Evolutionary conservation across 2,888 invertebrate species (phyloP).

Genomic region (Matsumyia berberina): DNA sequence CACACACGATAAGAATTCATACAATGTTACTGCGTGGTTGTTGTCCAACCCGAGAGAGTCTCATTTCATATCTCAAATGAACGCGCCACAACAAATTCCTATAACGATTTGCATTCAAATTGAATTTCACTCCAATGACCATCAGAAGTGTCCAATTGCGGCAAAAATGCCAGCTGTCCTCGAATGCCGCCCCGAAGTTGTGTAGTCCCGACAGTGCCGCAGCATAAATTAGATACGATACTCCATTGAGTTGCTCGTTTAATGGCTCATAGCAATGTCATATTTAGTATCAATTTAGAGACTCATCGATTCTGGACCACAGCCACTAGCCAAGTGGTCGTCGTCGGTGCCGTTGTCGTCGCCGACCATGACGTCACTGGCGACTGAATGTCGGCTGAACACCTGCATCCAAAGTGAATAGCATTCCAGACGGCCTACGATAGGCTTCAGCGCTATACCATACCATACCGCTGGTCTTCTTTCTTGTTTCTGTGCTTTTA

Average conservation of each 20-base stretch:
- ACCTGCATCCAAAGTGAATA: conserved; percentile 72
- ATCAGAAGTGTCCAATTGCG: conserved; percentile 70
- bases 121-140: conserved; percentile 57
- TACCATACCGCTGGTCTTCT: conserved; percentile 9
- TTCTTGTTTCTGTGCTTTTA: conserved; percentile 41
- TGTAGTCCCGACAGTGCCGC: conserved; percentile 17
- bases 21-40: conserved; percentile 42
- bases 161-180: conserved; percentile 66
- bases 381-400: conserved; percentile 71
- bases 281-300: conserved; percentile 74
- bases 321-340: conserved; percentile 49
- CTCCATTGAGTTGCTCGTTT: conserved; percentile 51
- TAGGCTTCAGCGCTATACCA: conserved; percentile 47
- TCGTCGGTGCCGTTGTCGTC: conserved; percentile 14
- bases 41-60: conserved; percentile 28
- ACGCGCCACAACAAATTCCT: conserved; percentile 47
- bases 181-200: conserved; percentile 31
- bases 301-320: conserved; percentile 74
- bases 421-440: conserved; percentile 66
- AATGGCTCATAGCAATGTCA: conserved; percentile 74
- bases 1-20: conserved; percentile 5
- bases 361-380: conserved; percentile 65
- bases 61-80: conserved; percentile 44
- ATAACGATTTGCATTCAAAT: conserved; percentile 65
- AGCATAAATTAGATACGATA: conserved; percentile 69